phyloP scores from a whole-genome alignment of 92 coral and sea anemone species.

The Zoanthus sociatus region DNA sequence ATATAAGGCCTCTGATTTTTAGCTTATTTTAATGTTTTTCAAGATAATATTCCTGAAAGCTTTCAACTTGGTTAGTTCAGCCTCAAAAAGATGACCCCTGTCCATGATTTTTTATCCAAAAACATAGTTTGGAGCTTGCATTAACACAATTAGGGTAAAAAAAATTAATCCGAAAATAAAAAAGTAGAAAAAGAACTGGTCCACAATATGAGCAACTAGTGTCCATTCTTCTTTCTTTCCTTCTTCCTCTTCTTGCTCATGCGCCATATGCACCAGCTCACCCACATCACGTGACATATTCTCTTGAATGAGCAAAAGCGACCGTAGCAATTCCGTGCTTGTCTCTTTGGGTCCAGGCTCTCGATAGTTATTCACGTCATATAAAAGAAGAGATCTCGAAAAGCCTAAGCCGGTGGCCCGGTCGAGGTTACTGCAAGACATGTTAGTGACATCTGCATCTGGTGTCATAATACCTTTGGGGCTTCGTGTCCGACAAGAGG shows the following conservation, averaged over 20 bases:
- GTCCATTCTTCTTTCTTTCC: conserved; percentile 70
- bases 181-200: conserved; percentile 62
- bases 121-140: conserved; percentile 55
- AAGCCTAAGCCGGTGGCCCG: conserved; percentile 36
- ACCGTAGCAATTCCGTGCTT: conserved; percentile 16
- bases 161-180: conserved; percentile 46
- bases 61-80: not conserved
- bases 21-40: too few species aligned
- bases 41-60: not conserved
- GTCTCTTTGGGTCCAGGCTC: conserved; percentile 23
- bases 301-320: conserved; percentile 28
- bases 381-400: conserved; percentile 35
- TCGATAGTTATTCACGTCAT: conserved; percentile 41
- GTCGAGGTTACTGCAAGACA: conserved; percentile 35
- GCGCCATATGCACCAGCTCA: conserved; percentile 52
- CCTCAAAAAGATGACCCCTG: too few species aligned
- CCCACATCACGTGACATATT: conserved; percentile 48
- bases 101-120: not conserved
- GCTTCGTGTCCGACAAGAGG: conserved; percentile 10
- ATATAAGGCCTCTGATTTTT: too few species aligned
- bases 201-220: conserved; percentile 64
- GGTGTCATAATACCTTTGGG: conserved; percentile 22
- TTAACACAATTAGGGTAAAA: conserved; percentile 54
- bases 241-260: conserved; percentile 66
- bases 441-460: conserved; percentile 4